These are phyloP conservation scores for Dysidea cf. avara DNA, from an alignment of 37 sponge, comb jelly and placozoan species.

Conservation along the genomic window DNA sequence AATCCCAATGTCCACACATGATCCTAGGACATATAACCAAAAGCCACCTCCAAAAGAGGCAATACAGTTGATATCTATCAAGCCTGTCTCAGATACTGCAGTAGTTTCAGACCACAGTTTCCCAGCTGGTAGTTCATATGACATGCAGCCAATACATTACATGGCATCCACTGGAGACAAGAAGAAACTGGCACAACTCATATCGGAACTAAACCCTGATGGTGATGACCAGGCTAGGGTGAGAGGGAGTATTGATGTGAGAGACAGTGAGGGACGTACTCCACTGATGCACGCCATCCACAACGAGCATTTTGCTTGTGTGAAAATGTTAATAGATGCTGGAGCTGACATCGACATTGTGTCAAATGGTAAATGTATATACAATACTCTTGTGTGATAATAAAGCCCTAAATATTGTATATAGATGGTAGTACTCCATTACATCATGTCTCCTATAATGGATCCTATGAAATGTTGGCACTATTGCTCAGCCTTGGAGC, in stretches of 20 bases:
- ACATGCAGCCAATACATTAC: constrained; percentile 61
- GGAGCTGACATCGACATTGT: constrained; percentile 63
- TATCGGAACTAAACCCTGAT: constrained; percentile 19
- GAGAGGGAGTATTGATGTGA: constrained; percentile 55
- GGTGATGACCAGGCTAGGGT: constrained; percentile 19
- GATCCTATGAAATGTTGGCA: constrained; percentile 48
- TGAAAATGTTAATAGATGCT: constrained; percentile 60
- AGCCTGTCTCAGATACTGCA: constrained; percentile 1
- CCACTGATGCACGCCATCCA: constrained; percentile 90
- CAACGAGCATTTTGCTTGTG: constrained; percentile 49
- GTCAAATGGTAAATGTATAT: constrained; percentile 40
- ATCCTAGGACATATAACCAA: constrained; percentile 3
- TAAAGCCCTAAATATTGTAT: neutral
- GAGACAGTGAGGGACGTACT: constrained; percentile 73
- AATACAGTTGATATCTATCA: neutral
- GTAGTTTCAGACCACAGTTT: constrained; percentile 19
- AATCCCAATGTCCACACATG: neutral
- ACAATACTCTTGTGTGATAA: neutral
- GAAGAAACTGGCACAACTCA: constrained; percentile 34
- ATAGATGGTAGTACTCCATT: neutral
- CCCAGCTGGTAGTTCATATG: constrained; percentile 31
- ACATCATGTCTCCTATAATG: neutral
- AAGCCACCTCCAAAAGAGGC: neutral
- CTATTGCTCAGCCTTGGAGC: constrained; percentile 64
- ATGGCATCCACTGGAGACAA: constrained; percentile 67